A percentile compares a stretch with the other conserved stretches of the same genome.
phyloP scores from a whole-genome alignment of 2,113 vertebrate species.

The Apodemus sylvaticus region DNA sequence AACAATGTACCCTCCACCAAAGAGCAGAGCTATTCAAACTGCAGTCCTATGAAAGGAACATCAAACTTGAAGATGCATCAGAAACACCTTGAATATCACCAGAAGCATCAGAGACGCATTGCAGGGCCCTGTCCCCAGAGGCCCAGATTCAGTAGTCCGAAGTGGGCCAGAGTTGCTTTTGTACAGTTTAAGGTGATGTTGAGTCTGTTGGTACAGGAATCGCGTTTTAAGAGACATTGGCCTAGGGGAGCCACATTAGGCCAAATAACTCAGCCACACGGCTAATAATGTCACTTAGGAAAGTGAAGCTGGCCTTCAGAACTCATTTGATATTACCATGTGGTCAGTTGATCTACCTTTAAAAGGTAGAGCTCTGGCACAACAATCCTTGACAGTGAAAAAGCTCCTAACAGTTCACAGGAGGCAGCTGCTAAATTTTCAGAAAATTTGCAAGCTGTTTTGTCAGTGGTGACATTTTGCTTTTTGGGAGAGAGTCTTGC shows the following conservation, averaged over 20 bases:
- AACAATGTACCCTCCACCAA: background rate
- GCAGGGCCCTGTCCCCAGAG: background rate
- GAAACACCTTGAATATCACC: background rate
- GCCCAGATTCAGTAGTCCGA: background rate
- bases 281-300: background rate
- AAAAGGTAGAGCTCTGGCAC: background rate
- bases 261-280: background rate
- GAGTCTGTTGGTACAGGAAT: background rate
- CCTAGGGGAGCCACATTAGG: background rate
- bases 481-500: background rate
- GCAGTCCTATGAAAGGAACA: slow-evolving; percentile 4
- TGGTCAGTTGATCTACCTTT: background rate
- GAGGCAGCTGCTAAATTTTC: background rate
- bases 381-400: background rate
- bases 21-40: slow-evolving; percentile 15
- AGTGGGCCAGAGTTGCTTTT: background rate
- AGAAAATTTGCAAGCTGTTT: slow-evolving; percentile 27
- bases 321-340: background rate
- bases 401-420: background rate
- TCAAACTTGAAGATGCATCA: slow-evolving; percentile 4
- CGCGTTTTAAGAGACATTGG: background rate
- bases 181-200: background rate
- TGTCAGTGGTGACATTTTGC: background rate
- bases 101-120: background rate
- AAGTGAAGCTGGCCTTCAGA: background rate